Base-by-base conservation (phyloP, 2,888 invertebrate species). In the Punctoribates punctum region DNA sequence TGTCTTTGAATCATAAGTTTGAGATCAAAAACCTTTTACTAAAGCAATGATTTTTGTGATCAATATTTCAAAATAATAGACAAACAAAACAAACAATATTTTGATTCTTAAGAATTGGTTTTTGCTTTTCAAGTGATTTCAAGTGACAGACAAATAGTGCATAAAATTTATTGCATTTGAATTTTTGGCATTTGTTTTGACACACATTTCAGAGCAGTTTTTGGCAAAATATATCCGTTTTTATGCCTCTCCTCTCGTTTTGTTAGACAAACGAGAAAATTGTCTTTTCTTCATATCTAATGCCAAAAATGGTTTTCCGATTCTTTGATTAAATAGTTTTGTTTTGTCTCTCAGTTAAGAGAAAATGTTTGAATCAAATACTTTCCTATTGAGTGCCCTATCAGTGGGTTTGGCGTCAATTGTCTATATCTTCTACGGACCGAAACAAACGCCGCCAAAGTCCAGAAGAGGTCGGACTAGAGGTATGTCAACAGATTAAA, bases 341-440 rank as follows among this genome's bases (percentile, higher is more conserved):
- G 20, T 57, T 23, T 25, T 13, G 20, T 57, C 4, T 25, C 23
- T 51, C n/a, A 4, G 51, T 48, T 48, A 51, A 51, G 20, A 51
- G n/a, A 51, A 57, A 9, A 70, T 70, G 70, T 42, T 70, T 70
- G 70, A 46, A n/a, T 38, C 70, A 23, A 42, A 70, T 70, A 70
- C 42, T 20, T 25, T 70, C 0, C 1, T 42, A 23, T 70, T 70
- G 42, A 46, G 70, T 70, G 70, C 42, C 1, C 20, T 70, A 13
- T 70, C 70, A 2, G 20, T 70, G 2, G 70, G 70, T 2, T n/a
- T 70, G 13, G 42, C 23, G 42, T 70, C 70, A 4, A 13, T 70
- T 38, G 70, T 70, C n/a, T 70, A 70, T 23, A 23, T 70, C 15
- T 70, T 70, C 38, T 70, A 70, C 34, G 70, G 70, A 46, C 70